phyloP scores from a whole-genome alignment of 2,113 vertebrate species.

The Arizona elegans region DNA sequence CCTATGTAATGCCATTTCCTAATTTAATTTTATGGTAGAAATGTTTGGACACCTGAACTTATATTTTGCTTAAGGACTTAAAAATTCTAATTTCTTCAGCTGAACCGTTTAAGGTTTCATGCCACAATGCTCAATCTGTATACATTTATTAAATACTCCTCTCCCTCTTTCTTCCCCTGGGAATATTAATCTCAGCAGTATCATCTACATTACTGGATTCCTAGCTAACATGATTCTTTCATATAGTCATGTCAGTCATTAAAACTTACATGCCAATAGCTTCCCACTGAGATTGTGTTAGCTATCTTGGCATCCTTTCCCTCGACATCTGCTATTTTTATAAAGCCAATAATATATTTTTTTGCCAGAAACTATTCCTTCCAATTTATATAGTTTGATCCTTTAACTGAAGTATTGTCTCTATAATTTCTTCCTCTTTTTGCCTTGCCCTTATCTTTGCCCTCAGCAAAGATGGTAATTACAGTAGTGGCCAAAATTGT shows the following conservation, averaged over 20 bases:
- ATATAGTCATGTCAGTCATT: constrained; percentile 48
- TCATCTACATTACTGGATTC: constrained; percentile 51
- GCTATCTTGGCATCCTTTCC: constrained; percentile 52
- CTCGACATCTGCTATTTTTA: constrained; percentile 63
- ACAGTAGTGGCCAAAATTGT: too few species aligned
- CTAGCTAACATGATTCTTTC: constrained; percentile 54
- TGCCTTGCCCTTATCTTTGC: background rate
- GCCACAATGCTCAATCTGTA: constrained; percentile 31
- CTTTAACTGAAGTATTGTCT: constrained; percentile 37
- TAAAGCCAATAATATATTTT: constrained; percentile 39
- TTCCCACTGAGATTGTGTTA: constrained; percentile 55
- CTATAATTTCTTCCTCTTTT: background rate
- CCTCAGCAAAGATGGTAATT: too few species aligned
- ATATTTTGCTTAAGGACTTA: constrained; percentile 33
- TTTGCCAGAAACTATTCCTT: constrained; percentile 58
- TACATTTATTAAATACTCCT: constrained; percentile 42
- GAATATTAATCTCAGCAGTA: constrained; percentile 52
- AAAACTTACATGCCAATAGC: constrained; percentile 54
- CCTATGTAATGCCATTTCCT: background rate
- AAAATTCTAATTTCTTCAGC: constrained; percentile 37
- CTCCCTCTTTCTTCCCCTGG: constrained; percentile 19
- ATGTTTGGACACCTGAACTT: constrained; percentile 17
- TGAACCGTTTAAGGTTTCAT: constrained; percentile 38
- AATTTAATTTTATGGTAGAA: background rate
- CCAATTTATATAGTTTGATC: constrained; percentile 34